Percentiles rank a stretch among this genome's conserved stretches.
Evolutionary conservation across 2,113 vertebrate species (phyloP).

Genomic region (Oryctolagus cuniculus): DNA sequence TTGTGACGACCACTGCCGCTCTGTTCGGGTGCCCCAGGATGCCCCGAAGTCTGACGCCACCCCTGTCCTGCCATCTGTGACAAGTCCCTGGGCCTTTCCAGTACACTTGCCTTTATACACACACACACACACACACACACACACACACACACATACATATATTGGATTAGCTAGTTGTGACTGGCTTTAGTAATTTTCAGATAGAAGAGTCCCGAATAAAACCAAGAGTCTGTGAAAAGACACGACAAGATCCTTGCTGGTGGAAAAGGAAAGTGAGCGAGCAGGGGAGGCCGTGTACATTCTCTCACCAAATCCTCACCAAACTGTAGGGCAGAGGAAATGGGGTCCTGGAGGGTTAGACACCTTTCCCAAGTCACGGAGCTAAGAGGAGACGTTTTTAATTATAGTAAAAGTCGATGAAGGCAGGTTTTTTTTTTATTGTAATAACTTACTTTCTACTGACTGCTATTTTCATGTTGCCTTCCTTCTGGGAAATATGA

Average conservation of each 20-base stretch:
- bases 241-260: neutral
- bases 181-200: neutral
- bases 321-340: neutral
- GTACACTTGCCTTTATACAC: neutral
- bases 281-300: neutral
- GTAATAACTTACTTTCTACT: neutral
- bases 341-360: neutral
- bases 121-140: too few species aligned
- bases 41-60: neutral
- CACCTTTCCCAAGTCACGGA: neutral
- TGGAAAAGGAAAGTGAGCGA: neutral
- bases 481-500: neutral
- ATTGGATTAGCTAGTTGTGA: neutral
- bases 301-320: neutral
- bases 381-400: neutral
- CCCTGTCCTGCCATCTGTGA: neutral
- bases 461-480: neutral
- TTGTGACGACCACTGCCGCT: neutral
- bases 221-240: neutral
- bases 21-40: neutral
- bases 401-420: neutral
- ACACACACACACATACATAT: too few species aligned
- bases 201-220: neutral
- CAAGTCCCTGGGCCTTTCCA: neutral
- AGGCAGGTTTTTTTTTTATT: neutral